Base-by-base conservation (phyloP, 2,888 invertebrate genomes). In the Drosophila affinis region DNA sequence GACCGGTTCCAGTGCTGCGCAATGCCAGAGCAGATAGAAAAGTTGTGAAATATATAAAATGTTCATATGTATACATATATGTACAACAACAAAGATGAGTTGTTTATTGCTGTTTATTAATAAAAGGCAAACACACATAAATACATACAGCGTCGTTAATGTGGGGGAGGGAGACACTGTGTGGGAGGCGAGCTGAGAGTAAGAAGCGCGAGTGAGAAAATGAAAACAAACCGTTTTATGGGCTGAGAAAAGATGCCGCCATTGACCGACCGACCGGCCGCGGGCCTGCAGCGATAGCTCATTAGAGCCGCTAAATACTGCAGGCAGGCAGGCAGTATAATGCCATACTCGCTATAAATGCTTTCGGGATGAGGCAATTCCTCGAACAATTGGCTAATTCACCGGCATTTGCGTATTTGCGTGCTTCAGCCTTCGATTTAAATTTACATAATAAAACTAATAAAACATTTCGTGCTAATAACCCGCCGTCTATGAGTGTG, bases 401-500 rank as follows among this genome's bases (percentile, higher is more conserved):
- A 47, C 24, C 56, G 56, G 49, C 62, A 61, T 71, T 47, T 68
- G 46, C 54, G 46, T 64, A 57, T 75, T 67, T 76, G 56, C 72
- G 63, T 72, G 70, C 51, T 59, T 39, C 54, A 62, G 63, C 76
- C 72, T 81, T 79, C 63, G 24, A 14, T 46, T 17, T 18, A 18
- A 69, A 76, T 78, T 62, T 69, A 57, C 55, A 76, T 64, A 78
- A 70, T 61, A 64, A 76, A 80, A 72, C 49, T 52, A 75, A 76
- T 52, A 53, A 78, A 77, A 71, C 62, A 58, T 63, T 76, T 53
- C 49, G 44, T 59, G 69, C 52, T 64, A 62, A 69, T 62, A 7
- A 7, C n/a, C 14, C 39, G 39, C n/a, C n/a, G n/a, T 14, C n/a
- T 60, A 79, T 70, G 70, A 76, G 34, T 27, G 39, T 18, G 27